A percentile compares a stretch with the other conserved stretches of the same genome.
phyloP scores from a whole-genome alignment of 2,797 vertebrate species.

The Cynopterus sphinx region DNA sequence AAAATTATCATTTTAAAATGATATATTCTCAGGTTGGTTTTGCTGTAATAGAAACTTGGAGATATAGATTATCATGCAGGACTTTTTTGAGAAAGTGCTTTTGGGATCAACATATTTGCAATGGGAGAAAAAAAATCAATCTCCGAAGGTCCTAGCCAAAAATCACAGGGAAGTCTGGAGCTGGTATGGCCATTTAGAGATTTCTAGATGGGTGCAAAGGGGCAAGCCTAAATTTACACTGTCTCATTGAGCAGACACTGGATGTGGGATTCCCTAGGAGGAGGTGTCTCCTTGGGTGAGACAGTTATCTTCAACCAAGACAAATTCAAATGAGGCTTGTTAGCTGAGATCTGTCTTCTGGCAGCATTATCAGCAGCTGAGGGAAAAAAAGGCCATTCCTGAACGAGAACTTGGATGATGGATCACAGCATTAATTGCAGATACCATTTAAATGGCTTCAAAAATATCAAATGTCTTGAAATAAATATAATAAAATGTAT shows the following conservation, averaged over 20 bases:
- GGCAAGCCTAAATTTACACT: neutral
- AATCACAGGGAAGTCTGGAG: neutral
- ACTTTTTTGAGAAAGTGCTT: constrained; percentile 18
- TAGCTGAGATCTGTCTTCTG: neutral
- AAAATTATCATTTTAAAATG: neutral
- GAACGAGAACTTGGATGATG: neutral
- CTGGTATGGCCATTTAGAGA: neutral
- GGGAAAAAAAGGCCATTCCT: neutral
- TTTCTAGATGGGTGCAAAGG: neutral
- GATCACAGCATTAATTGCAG: neutral
- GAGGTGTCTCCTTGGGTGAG: neutral
- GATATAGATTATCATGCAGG: neutral
- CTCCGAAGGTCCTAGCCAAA: neutral
- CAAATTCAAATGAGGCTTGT: neutral
- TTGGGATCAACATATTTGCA: neutral
- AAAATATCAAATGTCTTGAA: neutral
- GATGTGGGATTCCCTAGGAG: neutral
- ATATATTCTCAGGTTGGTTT: neutral
- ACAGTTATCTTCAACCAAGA: neutral
- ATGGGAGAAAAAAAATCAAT: neutral
- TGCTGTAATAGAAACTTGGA: neutral
- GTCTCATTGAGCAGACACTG: neutral
- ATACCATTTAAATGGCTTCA: neutral
- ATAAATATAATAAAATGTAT: neutral
- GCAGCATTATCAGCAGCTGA: neutral